Evolutionary conservation across 1,140 invertebrate genomes (phyloP).

Genomic region (Sinonovacula constricta): DNA sequence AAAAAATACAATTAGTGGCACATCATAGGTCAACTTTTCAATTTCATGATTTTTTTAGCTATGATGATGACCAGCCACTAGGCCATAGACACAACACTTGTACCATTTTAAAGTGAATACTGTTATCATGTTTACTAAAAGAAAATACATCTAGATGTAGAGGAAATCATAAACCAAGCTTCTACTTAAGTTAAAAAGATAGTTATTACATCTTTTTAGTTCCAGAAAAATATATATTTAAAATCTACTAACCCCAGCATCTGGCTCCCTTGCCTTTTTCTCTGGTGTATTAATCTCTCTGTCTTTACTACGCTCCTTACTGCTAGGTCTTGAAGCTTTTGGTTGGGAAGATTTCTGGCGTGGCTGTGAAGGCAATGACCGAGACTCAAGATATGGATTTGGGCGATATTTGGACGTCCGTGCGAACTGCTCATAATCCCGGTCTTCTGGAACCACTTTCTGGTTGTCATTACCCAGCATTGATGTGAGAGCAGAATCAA

Average conservation of each 20-base stretch:
- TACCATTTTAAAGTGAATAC: no score
- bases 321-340: constrained; percentile 8
- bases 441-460: constrained; percentile 50
- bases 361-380: constrained; percentile 6
- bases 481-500: constrained; percentile 67
- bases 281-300: constrained; percentile 25
- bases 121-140: no score
- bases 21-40: no score
- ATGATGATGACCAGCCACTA: no score
- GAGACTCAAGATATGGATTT: constrained; percentile 26
- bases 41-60: no score
- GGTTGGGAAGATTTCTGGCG: not conserved
- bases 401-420: constrained; percentile 53
- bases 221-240: no score
- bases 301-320: constrained; percentile 13
- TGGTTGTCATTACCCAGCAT: constrained; percentile 64
- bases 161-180: no score
- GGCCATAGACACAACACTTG: no score
- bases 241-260: constrained; percentile 8
- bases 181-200: no score
- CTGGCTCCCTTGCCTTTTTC: constrained; percentile 2
- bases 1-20: no score
- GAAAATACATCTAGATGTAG: no score
- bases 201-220: no score
- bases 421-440: constrained; percentile 68